Conservation (phyloP, 2,113 vertebrate species). For the Heteronetta atricapilla region DNA sequence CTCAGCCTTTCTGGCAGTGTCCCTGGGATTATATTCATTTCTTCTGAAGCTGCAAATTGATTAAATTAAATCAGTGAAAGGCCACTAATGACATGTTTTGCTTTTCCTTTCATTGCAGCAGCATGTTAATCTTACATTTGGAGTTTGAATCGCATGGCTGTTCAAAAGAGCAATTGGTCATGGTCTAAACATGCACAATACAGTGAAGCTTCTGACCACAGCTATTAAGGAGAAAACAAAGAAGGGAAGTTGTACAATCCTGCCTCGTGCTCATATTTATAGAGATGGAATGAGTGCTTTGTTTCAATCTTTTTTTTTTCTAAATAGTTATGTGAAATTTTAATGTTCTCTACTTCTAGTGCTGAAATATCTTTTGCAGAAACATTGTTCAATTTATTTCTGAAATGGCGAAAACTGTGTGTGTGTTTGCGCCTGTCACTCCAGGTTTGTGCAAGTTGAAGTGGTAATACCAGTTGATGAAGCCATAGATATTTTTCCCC, state of each 20-base stretch:
- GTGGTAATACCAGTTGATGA: background rate
- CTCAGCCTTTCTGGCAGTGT: constrained; percentile 1
- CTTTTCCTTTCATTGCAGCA: constrained; percentile 13
- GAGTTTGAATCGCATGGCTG: background rate
- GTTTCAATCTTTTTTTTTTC: background rate
- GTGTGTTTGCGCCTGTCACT: background rate
- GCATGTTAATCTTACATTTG: constrained; percentile 3
- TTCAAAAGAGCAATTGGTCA: constrained; percentile 5
- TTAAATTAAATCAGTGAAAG: constrained; percentile 61
- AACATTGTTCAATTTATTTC: background rate
- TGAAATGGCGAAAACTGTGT: background rate
- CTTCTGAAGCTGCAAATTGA: constrained; percentile 55
- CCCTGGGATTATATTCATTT: constrained; percentile 22
- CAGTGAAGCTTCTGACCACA: background rate
- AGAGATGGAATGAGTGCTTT: background rate
- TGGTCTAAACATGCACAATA: background rate
- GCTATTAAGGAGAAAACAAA: background rate
- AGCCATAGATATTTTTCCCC: background rate
- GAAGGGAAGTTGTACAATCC: background rate
- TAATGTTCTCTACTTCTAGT: background rate
- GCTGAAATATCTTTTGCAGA: background rate
- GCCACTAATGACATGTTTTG: constrained; percentile 54
- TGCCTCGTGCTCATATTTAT: background rate
- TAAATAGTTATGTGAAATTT: background rate
- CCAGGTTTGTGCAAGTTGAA: background rate